Conservation (phyloP, 2,113 vertebrate species). For the Gambusia holbrooki region DNA sequence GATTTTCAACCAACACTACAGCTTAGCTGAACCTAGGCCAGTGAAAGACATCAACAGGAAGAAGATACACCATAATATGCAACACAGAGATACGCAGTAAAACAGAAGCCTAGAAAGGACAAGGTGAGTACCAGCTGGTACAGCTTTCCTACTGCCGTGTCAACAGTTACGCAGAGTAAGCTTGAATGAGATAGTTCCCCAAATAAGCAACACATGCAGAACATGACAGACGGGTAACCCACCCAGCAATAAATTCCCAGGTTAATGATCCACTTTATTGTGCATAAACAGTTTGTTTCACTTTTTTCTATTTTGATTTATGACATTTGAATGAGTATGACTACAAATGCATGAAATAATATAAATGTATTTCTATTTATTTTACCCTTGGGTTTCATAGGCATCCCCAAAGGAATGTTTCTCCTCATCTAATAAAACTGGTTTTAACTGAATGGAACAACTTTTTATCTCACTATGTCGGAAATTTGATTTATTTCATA, state of each 20-base stretch:
- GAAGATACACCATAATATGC: constrained; percentile 30
- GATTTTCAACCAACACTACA: neutral
- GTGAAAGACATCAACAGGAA: constrained; percentile 53
- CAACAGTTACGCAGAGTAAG: constrained; percentile 45
- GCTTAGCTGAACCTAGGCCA: constrained; percentile 56
- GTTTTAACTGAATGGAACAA: neutral
- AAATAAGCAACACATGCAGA: constrained; percentile 53
- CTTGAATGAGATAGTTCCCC: constrained; percentile 15
- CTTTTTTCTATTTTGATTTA: neutral
- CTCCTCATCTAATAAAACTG: neutral
- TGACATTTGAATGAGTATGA: neutral
- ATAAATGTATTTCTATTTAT: neutral
- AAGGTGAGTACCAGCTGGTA: constrained; percentile 49
- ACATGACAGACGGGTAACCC: constrained; percentile 6
- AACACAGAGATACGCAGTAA: constrained; percentile 42
- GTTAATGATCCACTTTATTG: constrained; percentile 20
- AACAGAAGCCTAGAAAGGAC: constrained; percentile 33
- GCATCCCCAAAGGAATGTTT: no score
- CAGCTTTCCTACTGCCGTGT: constrained; percentile 40
- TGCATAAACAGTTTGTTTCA: constrained; percentile 1
- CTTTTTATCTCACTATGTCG: neutral
- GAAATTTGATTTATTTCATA: neutral
- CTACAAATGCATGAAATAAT: neutral
- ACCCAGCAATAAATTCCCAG: constrained; percentile 1
- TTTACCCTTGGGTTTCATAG: no score